Evolutionary conservation across 2,113 vertebrate species (phyloP).

Genomic region (Probosciger aterrimus): DNA sequence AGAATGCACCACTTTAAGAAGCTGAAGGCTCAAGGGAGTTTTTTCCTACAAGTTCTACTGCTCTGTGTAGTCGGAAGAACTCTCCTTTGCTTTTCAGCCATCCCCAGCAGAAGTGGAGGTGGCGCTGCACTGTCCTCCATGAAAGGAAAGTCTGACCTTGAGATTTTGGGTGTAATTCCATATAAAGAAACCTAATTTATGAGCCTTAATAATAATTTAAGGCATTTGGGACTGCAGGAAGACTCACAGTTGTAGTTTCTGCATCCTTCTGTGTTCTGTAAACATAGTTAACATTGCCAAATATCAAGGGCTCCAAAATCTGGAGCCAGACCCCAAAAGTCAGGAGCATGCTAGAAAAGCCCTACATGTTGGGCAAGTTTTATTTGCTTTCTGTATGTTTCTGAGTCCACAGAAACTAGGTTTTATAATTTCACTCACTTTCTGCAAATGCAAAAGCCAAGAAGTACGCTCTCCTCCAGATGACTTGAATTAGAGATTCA

Average conservation of each 20-base stretch:
- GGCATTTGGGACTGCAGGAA: conserved; percentile 1
- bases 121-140: not conserved
- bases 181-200: conserved; percentile 41
- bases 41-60: not conserved
- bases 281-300: not conserved
- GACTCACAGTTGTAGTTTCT: not conserved
- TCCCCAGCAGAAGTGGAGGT: not conserved
- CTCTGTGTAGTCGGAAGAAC: not conserved
- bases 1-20: not conserved
- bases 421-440: not conserved
- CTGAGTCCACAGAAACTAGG: not conserved
- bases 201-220: conserved; percentile 13
- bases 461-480: not conserved
- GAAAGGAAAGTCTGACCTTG: not conserved
- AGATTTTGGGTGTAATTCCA: not conserved
- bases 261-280: conserved; percentile 4
- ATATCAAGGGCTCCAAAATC: not conserved
- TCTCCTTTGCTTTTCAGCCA: fast-evolving
- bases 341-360: not conserved
- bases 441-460: not conserved
- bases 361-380: not conserved
- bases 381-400: not conserved
- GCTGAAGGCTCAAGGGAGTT: not conserved
- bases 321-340: not conserved
- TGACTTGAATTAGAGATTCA: not conserved